Percentiles rank a stretch among this genome's conserved stretches.
These are phyloP conservation scores for Nineta flava DNA, from an alignment of 2,888 invertebrate genomes.

Conservation along the genomic window DNA sequence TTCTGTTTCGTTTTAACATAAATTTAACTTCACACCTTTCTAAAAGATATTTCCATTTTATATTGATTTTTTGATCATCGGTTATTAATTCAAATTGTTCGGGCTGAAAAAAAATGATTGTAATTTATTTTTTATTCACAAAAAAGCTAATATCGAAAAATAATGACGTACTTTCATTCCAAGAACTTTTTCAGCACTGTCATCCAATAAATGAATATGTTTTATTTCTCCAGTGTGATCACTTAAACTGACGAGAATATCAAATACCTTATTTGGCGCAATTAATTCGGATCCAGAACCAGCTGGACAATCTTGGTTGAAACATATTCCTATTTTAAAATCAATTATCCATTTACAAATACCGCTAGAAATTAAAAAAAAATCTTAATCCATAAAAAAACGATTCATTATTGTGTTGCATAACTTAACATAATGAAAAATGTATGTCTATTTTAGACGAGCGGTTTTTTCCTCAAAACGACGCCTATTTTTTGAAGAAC, in stretches of 20 bases:
- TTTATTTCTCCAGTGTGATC: constrained; percentile 54
- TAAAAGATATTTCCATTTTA: constrained; percentile 48
- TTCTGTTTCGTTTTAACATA: constrained; percentile 17
- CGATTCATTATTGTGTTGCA: too few species aligned
- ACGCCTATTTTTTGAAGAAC: constrained; percentile 19
- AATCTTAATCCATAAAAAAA: constrained; percentile 6
- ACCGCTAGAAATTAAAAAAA: constrained; percentile 13
- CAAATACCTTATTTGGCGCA: constrained; percentile 29
- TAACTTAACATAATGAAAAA: not conserved
- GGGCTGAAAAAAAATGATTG: constrained; percentile 24
- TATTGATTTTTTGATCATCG: constrained; percentile 31
- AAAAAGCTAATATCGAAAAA: not conserved
- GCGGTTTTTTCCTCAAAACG: constrained; percentile 13
- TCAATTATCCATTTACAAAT: constrained; percentile 16
- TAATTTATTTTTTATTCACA: not conserved
- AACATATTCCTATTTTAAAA: constrained; percentile 19
- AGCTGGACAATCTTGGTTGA: constrained; percentile 24
- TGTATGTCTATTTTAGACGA: not conserved
- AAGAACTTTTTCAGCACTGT: constrained; percentile 39
- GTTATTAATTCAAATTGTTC: constrained; percentile 34
- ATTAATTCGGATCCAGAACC: constrained; percentile 19
- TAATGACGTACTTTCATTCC: constrained; percentile 33
- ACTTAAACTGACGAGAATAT: constrained; percentile 43
- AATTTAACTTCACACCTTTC: constrained; percentile 45
- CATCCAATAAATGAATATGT: constrained; percentile 39